A percentile compares a stretch with the other conserved stretches of the same genome.
phyloP scores from a whole-genome alignment of 2,797 vertebrate genomes.

The Chiroxiphia lanceolata region DNA sequence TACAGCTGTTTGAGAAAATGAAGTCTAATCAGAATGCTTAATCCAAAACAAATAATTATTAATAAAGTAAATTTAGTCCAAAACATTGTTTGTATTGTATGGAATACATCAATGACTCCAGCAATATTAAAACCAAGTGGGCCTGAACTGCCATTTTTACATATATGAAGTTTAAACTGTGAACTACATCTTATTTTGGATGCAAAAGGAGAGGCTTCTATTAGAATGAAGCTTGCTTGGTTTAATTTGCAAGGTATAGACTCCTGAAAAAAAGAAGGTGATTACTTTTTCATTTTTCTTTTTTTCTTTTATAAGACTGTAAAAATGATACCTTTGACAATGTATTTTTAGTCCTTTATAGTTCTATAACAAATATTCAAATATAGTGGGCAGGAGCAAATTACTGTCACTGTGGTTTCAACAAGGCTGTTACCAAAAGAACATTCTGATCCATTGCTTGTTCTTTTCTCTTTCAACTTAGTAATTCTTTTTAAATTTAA shows the following conservation, averaged over 20 bases:
- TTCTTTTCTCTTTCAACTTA: background rate
- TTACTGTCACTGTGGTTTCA: background rate
- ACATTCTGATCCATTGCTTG: background rate
- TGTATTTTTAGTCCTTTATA: background rate
- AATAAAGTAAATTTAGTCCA: background rate
- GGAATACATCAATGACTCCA: background rate
- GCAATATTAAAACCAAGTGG: background rate
- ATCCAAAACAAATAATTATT: background rate
- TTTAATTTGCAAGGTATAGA: background rate
- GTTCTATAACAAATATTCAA: background rate
- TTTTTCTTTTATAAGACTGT: background rate
- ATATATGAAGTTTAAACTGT: background rate
- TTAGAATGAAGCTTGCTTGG: background rate
- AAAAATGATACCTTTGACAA: background rate
- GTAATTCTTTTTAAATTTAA: background rate
- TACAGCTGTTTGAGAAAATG: background rate
- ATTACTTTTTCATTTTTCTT: background rate
- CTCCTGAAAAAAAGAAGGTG: background rate
- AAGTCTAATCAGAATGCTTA: background rate
- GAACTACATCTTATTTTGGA: background rate
- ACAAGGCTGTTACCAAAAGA: background rate
- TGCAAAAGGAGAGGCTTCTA: background rate
- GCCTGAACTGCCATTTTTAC: background rate
- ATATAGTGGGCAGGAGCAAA: background rate
- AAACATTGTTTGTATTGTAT: background rate